Evolutionary conservation across 2,797 vertebrate genomes (phyloP).

Genomic region (Acrocephalus scirpaceus): DNA sequence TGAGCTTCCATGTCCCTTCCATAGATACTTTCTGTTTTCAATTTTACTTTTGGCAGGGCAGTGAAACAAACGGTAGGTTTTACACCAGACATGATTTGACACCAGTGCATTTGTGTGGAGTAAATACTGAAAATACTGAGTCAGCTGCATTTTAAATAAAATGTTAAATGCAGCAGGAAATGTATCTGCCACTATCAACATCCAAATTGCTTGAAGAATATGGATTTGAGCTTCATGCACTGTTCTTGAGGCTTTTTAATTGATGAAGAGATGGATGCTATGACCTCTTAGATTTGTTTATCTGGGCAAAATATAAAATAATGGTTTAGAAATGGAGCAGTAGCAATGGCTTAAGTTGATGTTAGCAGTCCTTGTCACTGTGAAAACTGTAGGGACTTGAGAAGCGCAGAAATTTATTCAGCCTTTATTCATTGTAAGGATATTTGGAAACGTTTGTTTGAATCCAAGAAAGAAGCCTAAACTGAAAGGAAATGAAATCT

Average conservation of each 20-base stretch:
- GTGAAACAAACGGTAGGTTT: neutral
- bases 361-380: neutral
- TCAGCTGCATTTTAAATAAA: neutral
- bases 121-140: neutral
- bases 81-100: neutral
- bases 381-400: neutral
- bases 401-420: neutral
- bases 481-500: neutral
- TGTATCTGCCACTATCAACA: neutral
- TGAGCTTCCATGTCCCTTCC: neutral
- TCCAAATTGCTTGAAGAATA: neutral
- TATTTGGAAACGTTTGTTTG: neutral
- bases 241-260: neutral
- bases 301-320: neutral
- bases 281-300: neutral
- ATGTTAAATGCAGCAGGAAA: neutral
- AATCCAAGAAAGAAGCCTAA: neutral
- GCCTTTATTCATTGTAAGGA: neutral
- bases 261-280: neutral
- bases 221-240: neutral
- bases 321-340: neutral
- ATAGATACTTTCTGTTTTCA: neutral
- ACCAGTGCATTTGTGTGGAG: neutral
- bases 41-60: neutral
- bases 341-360: neutral